Evolutionary conservation across 2,888 invertebrate genomes (phyloP).

Genomic region (Tenthredo livida): DNA sequence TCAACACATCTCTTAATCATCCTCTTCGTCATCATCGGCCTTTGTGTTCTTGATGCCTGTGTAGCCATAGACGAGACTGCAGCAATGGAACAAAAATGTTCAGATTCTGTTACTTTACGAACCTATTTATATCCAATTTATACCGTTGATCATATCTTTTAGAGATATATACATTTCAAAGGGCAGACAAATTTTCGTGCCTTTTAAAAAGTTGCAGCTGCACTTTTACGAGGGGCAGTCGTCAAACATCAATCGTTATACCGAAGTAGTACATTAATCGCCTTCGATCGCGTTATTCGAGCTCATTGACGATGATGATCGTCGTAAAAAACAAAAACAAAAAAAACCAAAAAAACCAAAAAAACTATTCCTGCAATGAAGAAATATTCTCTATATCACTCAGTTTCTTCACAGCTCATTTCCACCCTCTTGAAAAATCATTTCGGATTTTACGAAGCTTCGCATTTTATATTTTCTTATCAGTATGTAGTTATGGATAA

Average conservation of each 20-base stretch:
- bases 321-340: no score
- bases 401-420: no score
- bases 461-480: no score
- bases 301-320: neutral
- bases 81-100: neutral
- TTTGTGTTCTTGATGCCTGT: neutral
- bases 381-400: no score
- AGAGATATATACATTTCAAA: neutral
- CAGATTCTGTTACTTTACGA: neutral
- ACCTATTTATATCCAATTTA: neutral
- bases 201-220: conserved; percentile 57
- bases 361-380: no score
- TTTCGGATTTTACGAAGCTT: no score
- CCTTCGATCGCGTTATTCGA: neutral
- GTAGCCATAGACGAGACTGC: neutral
- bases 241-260: conserved; percentile 52
- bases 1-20: conserved; percentile 41
- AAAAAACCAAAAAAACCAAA: neutral
- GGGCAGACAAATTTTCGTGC: conserved; percentile 69
- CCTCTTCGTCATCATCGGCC: neutral
- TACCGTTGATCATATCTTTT: neutral
- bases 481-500: no score
- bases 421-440: no score
- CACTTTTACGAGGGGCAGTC: conserved; percentile 71
- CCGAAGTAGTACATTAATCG: conserved; percentile 27